Evolutionary conservation across 2,113 vertebrate genomes (phyloP).

Genomic region (Rana temporaria): DNA sequence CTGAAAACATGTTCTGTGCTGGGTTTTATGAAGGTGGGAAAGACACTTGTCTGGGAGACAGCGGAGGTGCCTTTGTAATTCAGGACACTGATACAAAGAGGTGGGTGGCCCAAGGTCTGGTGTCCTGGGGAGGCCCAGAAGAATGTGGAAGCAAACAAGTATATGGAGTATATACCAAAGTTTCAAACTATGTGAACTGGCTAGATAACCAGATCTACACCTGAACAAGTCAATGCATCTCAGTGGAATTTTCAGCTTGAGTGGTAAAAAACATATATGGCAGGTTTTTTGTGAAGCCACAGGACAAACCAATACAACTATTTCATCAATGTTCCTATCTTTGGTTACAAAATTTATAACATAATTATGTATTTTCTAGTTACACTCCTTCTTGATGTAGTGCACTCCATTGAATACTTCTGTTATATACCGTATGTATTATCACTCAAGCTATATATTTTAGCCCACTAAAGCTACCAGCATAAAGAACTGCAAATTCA

Average conservation of each 20-base stretch:
- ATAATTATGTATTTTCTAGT: too few relatives aligned
- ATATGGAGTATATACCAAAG: constrained; percentile 94
- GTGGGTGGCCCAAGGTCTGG: constrained; percentile 91
- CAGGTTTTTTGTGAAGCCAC: neutral
- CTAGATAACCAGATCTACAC: constrained; percentile 75
- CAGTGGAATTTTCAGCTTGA: neutral
- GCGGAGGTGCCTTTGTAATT: constrained; percentile 89
- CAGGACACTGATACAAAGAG: constrained; percentile 73
- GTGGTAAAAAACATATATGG: neutral
- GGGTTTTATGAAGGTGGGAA: constrained; percentile 90
- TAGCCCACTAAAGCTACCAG: too few relatives aligned
- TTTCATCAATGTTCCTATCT: too few relatives aligned
- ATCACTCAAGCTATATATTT: too few relatives aligned
- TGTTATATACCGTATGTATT: too few relatives aligned
- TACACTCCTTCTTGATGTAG: too few relatives aligned
- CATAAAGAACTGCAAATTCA: too few relatives aligned
- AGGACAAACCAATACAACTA: too few relatives aligned
- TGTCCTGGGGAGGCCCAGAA: constrained; percentile 95
- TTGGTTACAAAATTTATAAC: too few relatives aligned
- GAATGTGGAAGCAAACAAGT: constrained; percentile 93
- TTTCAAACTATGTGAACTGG: constrained; percentile 87
- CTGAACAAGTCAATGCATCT: neutral
- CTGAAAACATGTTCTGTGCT: constrained; percentile 95
- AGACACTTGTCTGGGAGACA: constrained; percentile 95
- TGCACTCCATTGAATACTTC: too few relatives aligned